A percentile compares a stretch with the other conserved stretches of the same genome.
phyloP scores from a whole-genome alignment of 2,113 vertebrate species.

The Speoplatyrhinus poulsoni region DNA sequence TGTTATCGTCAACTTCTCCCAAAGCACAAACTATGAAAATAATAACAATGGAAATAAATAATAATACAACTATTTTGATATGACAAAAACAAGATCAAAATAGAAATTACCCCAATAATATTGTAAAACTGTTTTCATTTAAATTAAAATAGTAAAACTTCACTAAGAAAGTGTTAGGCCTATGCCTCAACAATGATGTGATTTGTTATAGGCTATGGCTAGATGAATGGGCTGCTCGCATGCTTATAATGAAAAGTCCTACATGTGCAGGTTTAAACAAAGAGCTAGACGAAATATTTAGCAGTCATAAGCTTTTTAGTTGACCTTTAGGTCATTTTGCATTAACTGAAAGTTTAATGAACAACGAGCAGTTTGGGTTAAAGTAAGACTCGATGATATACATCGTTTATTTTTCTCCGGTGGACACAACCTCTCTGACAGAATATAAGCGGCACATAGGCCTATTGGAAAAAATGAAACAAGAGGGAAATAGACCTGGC shows the following conservation, averaged over 20 bases:
- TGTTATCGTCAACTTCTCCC: no score
- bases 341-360: conserved; percentile 99
- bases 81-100: not conserved
- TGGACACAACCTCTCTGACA: conserved; percentile 68
- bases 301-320: conserved; percentile 94
- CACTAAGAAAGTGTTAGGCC: not conserved
- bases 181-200: not conserved
- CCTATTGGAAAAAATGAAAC: no score
- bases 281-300: conserved; percentile 84
- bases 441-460: conserved; percentile 11
- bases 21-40: no score
- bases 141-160: not conserved
- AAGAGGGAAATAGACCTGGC: no score
- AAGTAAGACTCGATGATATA: conserved; percentile 79
- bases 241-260: conserved; percentile 53
- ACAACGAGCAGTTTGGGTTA: conserved; percentile 91
- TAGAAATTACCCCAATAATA: not conserved
- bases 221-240: conserved; percentile 2
- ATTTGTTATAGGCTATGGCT: not conserved
- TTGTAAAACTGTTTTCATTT: no score
- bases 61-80: not conserved
- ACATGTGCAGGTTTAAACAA: conserved; percentile 83
- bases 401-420: conserved; percentile 76
- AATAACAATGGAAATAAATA: no score
- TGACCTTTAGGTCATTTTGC: conserved; percentile 93